Conservation (phyloP, 2,888 invertebrate genomes). For the Theristus sp. region DNA sequence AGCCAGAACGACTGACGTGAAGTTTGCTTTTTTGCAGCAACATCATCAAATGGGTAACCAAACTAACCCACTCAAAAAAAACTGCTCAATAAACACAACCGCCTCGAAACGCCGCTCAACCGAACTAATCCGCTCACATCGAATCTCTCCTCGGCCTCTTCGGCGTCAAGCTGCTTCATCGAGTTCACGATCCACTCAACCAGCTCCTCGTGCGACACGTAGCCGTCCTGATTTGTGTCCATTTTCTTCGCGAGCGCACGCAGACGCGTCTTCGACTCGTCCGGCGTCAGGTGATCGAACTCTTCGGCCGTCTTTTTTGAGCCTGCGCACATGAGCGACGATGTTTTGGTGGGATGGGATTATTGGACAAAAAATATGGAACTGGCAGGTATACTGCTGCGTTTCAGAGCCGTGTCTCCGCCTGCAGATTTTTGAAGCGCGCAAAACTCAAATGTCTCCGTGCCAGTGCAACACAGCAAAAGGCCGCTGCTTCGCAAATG, state of each 20-base stretch:
- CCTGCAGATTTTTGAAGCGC: too few relatives aligned
- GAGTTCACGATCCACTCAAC: slow-evolving; percentile 79
- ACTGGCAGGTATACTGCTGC: not conserved
- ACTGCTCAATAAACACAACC: too few relatives aligned
- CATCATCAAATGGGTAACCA: too few relatives aligned
- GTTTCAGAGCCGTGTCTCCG: too few relatives aligned
- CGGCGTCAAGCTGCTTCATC: slow-evolving; percentile 45
- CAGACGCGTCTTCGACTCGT: slow-evolving; percentile 62
- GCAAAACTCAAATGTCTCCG: too few relatives aligned
- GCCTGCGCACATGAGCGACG: slow-evolving; percentile 40
- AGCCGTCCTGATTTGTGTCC: slow-evolving; percentile 62
- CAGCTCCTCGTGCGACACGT: slow-evolving; percentile 59
- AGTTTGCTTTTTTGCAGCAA: too few relatives aligned
- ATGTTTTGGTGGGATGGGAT: not conserved
- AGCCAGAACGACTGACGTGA: too few relatives aligned
- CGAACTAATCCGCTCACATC: slow-evolving; percentile 48
- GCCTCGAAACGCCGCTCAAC: too few relatives aligned
- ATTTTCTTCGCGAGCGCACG: slow-evolving; percentile 57
- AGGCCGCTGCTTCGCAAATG: too few relatives aligned
- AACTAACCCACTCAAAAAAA: too few relatives aligned
- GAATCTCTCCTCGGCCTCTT: slow-evolving; percentile 31
- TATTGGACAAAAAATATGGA: not conserved
- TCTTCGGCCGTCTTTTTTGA: slow-evolving; percentile 76
- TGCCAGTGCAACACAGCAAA: too few relatives aligned
- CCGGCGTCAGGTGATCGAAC: slow-evolving; percentile 63